Evolutionary conservation across 2,113 vertebrate genomes (phyloP).

Genomic region (Hystrix cristata): DNA sequence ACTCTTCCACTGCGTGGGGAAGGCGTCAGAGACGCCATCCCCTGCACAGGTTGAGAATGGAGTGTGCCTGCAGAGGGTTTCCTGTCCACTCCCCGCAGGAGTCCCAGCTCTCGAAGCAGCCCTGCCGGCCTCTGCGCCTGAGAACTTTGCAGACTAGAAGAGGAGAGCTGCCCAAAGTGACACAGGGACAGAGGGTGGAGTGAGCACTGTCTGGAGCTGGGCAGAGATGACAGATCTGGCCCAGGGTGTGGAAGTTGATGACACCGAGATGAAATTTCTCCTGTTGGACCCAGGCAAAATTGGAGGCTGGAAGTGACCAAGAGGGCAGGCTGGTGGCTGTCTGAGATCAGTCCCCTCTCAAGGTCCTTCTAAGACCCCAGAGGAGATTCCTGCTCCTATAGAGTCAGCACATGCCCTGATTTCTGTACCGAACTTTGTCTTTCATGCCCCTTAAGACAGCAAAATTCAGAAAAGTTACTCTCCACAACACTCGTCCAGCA

Average conservation of each 20-base stretch:
- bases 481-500: not conserved
- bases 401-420: not conserved
- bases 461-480: not conserved
- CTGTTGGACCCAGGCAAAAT: not conserved
- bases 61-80: accelerated
- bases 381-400: not conserved
- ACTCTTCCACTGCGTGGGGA: not conserved
- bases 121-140: not conserved
- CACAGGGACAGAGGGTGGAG: not conserved
- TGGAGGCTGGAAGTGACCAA: too few relatives aligned
- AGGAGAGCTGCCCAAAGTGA: not conserved
- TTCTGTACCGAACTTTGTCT: not conserved
- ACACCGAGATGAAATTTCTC: not conserved
- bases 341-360: too few relatives aligned
- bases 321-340: not conserved
- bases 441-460: not conserved
- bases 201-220: accelerated
- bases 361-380: not conserved
- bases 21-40: too few relatives aligned
- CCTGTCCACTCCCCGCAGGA: not conserved
- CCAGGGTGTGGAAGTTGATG: not conserved
- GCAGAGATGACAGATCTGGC: too few relatives aligned
- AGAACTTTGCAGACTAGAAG: not conserved
- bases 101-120: not conserved
- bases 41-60: not conserved